A percentile compares a stretch with the other conserved stretches of the same genome.
These are phyloP conservation scores for Caretta caretta DNA, from an alignment of 2,113 vertebrate genomes.

Conservation along the genomic window DNA sequence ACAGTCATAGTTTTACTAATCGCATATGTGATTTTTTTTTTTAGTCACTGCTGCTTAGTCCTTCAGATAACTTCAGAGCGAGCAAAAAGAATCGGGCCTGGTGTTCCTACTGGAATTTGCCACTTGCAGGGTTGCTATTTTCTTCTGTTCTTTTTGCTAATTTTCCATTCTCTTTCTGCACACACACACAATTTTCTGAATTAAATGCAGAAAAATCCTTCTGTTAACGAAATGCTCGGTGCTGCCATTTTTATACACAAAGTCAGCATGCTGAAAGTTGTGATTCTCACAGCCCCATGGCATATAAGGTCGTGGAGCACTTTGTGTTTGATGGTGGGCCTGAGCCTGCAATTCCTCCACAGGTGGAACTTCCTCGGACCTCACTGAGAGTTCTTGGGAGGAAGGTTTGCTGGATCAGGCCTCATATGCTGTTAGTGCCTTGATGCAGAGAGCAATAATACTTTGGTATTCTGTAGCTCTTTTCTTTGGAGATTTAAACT, in stretches of 20 bases:
- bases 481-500: not conserved
- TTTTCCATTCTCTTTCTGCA: conserved; percentile 22
- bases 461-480: not conserved
- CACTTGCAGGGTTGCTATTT: not conserved
- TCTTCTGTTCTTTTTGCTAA: conserved; percentile 23
- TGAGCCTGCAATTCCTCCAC: not conserved
- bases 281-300: not conserved
- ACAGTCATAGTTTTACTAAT: not conserved
- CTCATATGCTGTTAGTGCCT: not conserved
- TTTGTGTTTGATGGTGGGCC: not conserved
- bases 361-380: not conserved
- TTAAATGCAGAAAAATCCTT: conserved; percentile 4
- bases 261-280: conserved; percentile 9
- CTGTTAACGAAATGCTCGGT: conserved; percentile 37
- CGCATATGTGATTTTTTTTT: not conserved
- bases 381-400: not conserved
- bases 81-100: not conserved
- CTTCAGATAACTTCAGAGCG: not conserved
- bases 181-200: conserved; percentile 19
- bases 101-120: not conserved
- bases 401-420: not conserved
- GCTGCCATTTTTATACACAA: conserved; percentile 30
- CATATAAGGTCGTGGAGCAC: not conserved
- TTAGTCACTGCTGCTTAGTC: not conserved
- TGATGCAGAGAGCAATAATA: not conserved